Evolutionary conservation across 2,797 vertebrate genomes (phyloP), one percentile per base, ranked within the genome.

Genomic region (Poeciliopsis turneri): DNA sequence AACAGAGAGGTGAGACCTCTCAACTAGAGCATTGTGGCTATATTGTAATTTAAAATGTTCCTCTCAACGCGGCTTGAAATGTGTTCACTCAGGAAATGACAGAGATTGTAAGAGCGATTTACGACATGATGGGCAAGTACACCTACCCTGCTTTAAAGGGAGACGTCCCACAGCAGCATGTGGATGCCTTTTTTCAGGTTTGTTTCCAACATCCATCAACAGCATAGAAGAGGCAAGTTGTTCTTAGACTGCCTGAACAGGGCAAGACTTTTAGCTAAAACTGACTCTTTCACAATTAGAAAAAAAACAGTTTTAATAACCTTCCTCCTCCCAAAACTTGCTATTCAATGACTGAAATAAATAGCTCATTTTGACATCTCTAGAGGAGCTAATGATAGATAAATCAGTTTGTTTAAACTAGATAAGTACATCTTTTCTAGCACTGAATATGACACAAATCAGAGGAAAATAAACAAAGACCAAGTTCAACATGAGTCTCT

Each of bases 101-200:
- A 64, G 98, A 98, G 91, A 99, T 99, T 0, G 97, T 99, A 87
- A 97, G 97, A 82, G 98, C 98, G 78, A 99, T 99, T 92, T 99
- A 99, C 76, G 97, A 99, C 92, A 99, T 99, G 98, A 99, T 99
- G 98, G 98, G 98, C 45, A 99, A 98, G 82, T 99, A 97, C 90
- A 99, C 98, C 0, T 98, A 98, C 64, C 98, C 98, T 0, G 97
- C 97, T 71, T 94, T 99, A 75, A 99, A 97, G 85, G 97, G 98
- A 55, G 97, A 99, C 16, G 97, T 97, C 8, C 97, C 98, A 0
- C 96, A 97, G 90, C 97, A 98, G 88, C 98, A 99, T 0, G 98
- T 99, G 91, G 98, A 99, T 11, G 91, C 96, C 72, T 99, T 99
- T 93, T 99, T 99, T 85, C 97, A 98, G 97, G 98, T 99, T 41